phyloP scores from a whole-genome alignment of 2,113 vertebrate genomes.

The Heterotilapia buettikoferi region DNA sequence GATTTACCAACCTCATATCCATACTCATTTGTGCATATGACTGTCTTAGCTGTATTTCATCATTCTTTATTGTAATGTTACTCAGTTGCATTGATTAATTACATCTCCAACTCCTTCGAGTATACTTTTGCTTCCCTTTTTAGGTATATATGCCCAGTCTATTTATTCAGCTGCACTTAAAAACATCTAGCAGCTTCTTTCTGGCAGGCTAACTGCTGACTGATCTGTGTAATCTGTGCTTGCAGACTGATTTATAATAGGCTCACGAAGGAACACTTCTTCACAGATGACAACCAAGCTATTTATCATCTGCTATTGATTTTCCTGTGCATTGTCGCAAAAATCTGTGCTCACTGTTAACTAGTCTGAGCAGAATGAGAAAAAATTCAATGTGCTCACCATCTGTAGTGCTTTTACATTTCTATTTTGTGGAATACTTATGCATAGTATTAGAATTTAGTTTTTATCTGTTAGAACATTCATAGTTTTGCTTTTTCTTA shows the following conservation, averaged over 20 bases:
- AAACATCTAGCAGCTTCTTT: slow-evolving; percentile 1
- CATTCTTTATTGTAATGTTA: not conserved
- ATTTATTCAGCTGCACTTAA: not conserved
- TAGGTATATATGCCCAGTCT: not conserved
- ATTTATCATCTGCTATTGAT: slow-evolving; percentile 40
- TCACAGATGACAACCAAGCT: slow-evolving; percentile 23
- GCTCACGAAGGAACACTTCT: slow-evolving; percentile 11
- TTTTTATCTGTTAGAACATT: not conserved
- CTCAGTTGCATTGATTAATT: not conserved
- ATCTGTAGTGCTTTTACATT: not conserved
- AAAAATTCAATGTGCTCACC: not conserved
- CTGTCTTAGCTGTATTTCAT: not conserved
- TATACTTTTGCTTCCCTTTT: not conserved
- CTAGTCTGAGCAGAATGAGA: not conserved
- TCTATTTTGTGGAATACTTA: not conserved
- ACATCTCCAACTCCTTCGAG: not conserved
- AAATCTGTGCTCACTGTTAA: slow-evolving; percentile 26
- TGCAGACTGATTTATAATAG: slow-evolving; percentile 32
- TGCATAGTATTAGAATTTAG: fast-evolving
- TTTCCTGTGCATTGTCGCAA: slow-evolving; percentile 12
- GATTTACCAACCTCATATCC: not conserved
- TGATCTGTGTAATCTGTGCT: slow-evolving; percentile 9
- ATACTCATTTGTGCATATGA: not conserved
- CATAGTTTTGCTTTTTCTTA: not conserved
- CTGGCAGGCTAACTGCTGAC: slow-evolving; percentile 25